A percentile compares a stretch with the other conserved stretches of the same genome.
Conservation (phyloP, 2,797 vertebrate genomes). For the Clarias fuscus region DNA sequence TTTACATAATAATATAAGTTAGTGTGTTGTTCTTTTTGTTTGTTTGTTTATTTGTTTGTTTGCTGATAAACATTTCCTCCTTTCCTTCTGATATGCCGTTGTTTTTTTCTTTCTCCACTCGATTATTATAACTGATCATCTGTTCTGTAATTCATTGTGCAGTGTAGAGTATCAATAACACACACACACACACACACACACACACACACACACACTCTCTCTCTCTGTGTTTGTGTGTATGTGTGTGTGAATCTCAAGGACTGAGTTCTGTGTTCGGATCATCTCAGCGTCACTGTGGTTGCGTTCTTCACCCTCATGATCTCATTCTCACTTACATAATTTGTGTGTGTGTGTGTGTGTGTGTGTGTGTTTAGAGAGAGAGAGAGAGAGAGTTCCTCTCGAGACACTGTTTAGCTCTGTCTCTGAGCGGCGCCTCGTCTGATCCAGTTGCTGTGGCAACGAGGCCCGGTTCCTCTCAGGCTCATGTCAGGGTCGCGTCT, state of each 20-base stretch:
- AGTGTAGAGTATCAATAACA: background rate
- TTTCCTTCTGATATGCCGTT: background rate
- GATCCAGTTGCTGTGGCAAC: conserved; percentile 61
- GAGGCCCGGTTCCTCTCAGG: conserved; percentile 54
- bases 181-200: too few species aligned
- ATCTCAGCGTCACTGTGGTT: background rate
- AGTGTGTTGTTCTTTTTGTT: background rate
- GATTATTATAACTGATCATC: background rate
- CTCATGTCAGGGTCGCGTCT: conserved; percentile 52
- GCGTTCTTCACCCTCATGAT: background rate
- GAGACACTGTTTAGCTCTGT: conserved; percentile 49
- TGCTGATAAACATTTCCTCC: background rate
- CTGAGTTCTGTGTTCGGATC: conserved; percentile 6
- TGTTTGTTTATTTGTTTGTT: background rate
- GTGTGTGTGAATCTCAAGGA: background rate
- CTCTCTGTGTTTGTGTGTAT: background rate
- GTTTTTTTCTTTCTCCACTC: background rate
- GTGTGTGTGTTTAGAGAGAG: conserved; percentile 2
- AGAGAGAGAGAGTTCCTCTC: conserved; percentile 10
- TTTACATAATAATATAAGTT: too few species aligned
- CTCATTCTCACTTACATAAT: conserved; percentile 16
- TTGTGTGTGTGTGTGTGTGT: conserved; percentile 18
- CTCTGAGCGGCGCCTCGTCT: conserved; percentile 53
- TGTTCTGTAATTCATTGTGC: background rate
- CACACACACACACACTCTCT: too few species aligned